Evolutionary conservation across 2,888 invertebrate species (phyloP).

Genomic region (Keiferia lycopersicella): DNA sequence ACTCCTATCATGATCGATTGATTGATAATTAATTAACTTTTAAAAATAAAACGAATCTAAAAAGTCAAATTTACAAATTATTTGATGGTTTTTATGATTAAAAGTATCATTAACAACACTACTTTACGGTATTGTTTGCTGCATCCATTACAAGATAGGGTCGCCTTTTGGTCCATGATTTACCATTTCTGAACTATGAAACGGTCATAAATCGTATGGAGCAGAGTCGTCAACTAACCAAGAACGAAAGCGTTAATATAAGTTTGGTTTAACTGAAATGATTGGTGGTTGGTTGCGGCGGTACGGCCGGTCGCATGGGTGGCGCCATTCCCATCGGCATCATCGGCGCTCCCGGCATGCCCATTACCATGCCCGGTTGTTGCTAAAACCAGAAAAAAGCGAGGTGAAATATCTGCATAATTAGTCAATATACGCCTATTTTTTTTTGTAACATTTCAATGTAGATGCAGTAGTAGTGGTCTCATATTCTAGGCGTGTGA

Average conservation of each 20-base stretch:
- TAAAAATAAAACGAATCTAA: background rate
- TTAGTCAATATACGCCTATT: too few relatives aligned
- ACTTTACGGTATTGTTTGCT: conserved; percentile 1
- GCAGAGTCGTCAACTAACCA: conserved; percentile 18
- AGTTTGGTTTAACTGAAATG: conserved; percentile 68
- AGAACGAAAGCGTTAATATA: conserved; percentile 15
- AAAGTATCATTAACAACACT: background rate
- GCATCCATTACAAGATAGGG: background rate
- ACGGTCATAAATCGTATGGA: conserved; percentile 5
- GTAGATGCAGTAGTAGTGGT: too few relatives aligned
- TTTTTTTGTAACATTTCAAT: too few relatives aligned
- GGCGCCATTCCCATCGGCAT: conserved; percentile 65
- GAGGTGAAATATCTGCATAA: background rate
- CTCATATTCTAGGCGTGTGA: too few relatives aligned
- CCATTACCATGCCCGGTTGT: conserved; percentile 78
- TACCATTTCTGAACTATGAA: background rate
- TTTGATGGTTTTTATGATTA: background rate
- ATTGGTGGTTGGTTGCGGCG: conserved; percentile 66
- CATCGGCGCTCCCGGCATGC: conserved; percentile 65
- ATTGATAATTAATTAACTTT: background rate
- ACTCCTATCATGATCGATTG: background rate
- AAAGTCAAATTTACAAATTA: background rate
- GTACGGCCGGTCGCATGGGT: conserved; percentile 69
- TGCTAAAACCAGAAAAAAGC: conserved; percentile 54
- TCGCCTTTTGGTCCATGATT: conserved; percentile 13